Conservation (phyloP, 1,140 invertebrate species). For the Cylas formicarius region DNA sequence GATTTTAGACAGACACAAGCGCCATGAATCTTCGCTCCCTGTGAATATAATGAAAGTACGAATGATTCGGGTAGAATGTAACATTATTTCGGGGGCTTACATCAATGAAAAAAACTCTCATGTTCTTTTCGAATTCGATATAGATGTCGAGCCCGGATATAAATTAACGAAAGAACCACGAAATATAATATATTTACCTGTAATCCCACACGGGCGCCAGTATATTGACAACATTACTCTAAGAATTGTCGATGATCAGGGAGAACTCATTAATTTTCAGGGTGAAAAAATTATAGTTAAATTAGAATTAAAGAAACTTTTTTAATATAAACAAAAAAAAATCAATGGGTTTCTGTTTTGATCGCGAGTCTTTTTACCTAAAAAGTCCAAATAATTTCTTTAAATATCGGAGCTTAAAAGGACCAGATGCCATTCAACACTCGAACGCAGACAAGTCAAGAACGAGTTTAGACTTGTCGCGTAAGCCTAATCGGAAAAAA, state of each 20-base stretch:
- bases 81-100: constrained; percentile 14
- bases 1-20: not conserved
- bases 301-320: constrained; percentile 8
- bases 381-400: too few relatives aligned
- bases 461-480: too few relatives aligned
- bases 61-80: constrained; percentile 14
- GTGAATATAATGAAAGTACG: constrained; percentile 16
- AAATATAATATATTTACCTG: constrained; percentile 17
- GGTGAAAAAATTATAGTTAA: constrained; percentile 14
- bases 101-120: constrained; percentile 11
- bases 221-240: constrained; percentile 12
- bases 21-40: constrained; percentile 11
- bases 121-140: constrained; percentile 13
- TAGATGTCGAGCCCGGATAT: constrained; percentile 15
- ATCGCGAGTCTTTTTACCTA: too few relatives aligned
- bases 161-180: constrained; percentile 11
- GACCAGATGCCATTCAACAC: too few relatives aligned
- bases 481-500: too few relatives aligned
- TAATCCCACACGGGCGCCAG: constrained; percentile 9
- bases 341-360: too few relatives aligned
- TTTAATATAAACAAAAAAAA: too few relatives aligned
- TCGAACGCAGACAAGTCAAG: too few relatives aligned
- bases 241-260: constrained; percentile 9
- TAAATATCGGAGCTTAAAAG: too few relatives aligned
- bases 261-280: constrained; percentile 3